These are phyloP conservation scores for Tangara arthus DNA, from an alignment of 2,797 vertebrate genomes.

Conservation along the genomic window DNA sequence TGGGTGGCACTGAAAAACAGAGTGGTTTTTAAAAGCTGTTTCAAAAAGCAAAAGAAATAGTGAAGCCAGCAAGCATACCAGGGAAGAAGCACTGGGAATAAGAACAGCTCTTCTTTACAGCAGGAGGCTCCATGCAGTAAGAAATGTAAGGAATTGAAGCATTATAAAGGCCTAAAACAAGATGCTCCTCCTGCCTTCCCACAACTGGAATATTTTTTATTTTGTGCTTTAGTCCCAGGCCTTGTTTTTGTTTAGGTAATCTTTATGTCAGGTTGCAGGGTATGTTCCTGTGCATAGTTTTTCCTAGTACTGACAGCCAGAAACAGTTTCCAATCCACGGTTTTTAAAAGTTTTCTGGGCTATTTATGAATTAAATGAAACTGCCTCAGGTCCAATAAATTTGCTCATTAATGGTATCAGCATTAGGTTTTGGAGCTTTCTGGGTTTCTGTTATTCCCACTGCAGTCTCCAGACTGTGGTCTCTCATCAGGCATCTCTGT, in stretches of 20 bases:
- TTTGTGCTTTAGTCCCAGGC: neutral
- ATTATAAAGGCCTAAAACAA: neutral
- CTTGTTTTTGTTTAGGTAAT: conserved; percentile 25
- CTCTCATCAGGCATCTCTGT: neutral
- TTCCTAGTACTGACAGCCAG: neutral
- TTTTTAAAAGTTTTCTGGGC: neutral
- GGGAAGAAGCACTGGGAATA: neutral
- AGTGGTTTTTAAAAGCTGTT: neutral
- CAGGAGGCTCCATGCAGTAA: neutral
- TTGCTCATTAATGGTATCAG: neutral
- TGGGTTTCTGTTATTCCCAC: neutral
- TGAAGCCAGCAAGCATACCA: neutral
- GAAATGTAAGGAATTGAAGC: neutral
- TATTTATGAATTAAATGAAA: neutral
- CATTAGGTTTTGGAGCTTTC: neutral
- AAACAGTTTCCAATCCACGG: neutral
- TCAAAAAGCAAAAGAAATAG: neutral
- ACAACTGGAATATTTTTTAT: neutral
- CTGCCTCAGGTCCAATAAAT: neutral
- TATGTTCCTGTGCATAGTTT: neutral
- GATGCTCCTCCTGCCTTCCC: neutral
- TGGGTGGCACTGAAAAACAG: neutral
- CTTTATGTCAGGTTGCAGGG: neutral
- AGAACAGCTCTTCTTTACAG: neutral
- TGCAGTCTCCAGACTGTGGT: neutral